phyloP scores from a whole-genome alignment of 2,888 invertebrate species.

The Agrochola circellaris region DNA sequence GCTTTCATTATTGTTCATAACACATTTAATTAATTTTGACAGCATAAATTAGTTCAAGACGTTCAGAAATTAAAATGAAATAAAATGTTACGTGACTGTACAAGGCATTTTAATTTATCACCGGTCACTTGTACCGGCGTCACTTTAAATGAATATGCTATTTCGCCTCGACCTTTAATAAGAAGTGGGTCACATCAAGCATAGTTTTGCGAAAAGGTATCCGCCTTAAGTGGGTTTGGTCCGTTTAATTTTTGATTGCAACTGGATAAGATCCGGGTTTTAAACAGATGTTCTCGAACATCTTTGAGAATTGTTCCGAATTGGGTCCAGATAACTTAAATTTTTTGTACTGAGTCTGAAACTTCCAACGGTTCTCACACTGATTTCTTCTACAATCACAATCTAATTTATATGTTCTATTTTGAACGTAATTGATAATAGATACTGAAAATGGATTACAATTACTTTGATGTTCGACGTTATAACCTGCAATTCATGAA shows the following conservation, averaged over 20 bases:
- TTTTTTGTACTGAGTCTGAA: background rate
- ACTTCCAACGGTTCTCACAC: background rate
- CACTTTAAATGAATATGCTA: constrained; percentile 24
- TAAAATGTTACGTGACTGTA: constrained; percentile 1
- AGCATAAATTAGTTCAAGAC: constrained; percentile 9
- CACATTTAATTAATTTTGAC: background rate
- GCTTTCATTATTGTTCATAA: background rate
- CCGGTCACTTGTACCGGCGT: constrained; percentile 22
- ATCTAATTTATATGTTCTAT: background rate
- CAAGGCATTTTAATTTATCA: constrained; percentile 20
- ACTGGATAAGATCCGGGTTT: constrained; percentile 19
- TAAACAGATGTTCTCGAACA: constrained; percentile 34
- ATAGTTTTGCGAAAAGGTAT: constrained; percentile 39
- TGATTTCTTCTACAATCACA: background rate
- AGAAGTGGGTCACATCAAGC: constrained; percentile 42
- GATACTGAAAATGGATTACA: constrained; percentile 1
- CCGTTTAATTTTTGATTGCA: constrained; percentile 50
- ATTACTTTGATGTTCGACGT: constrained; percentile 1
- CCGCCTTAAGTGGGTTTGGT: constrained; percentile 11
- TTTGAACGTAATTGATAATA: constrained; percentile 3
- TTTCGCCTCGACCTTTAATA: constrained; percentile 7
- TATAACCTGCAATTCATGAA: constrained; percentile 14
- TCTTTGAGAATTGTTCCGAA: constrained; percentile 33
- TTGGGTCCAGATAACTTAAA: constrained; percentile 7
- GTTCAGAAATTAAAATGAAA: background rate